Evolutionary conservation across 1,140 invertebrate genomes (phyloP).

Genomic region (Arion vulgaris): DNA sequence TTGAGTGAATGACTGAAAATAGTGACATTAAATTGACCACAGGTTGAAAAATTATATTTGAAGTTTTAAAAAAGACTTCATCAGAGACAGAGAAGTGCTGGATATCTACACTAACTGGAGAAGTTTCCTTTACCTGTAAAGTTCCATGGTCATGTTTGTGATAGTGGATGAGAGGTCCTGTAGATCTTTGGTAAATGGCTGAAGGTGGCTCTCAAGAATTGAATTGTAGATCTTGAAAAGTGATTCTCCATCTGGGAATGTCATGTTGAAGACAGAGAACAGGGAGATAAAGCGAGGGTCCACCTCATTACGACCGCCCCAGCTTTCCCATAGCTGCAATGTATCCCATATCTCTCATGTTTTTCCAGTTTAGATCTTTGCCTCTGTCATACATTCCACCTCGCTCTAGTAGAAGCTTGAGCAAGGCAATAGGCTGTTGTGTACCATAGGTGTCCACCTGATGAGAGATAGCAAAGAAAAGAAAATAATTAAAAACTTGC

Average conservation of each 20-base stretch:
- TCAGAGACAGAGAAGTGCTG: too few species aligned
- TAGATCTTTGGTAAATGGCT: slow-evolving; percentile 80
- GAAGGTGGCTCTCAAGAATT: slow-evolving; percentile 84
- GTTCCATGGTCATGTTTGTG: slow-evolving; percentile 83
- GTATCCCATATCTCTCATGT: slow-evolving; percentile 83
- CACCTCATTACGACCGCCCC: slow-evolving; percentile 90
- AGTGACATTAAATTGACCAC: too few species aligned
- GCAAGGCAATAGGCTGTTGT: slow-evolving; percentile 90
- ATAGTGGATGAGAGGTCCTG: slow-evolving; percentile 78
- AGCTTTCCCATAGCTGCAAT: slow-evolving; percentile 78
- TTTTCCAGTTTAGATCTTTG: slow-evolving; percentile 92
- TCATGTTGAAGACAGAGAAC: slow-evolving; percentile 89
- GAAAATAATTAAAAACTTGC: not conserved
- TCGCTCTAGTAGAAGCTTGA: slow-evolving; percentile 88
- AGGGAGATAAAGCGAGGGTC: slow-evolving; percentile 91
- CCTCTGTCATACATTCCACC: slow-evolving; percentile 89
- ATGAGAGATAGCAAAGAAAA: slow-evolving; percentile 30
- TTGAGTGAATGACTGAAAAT: too few species aligned
- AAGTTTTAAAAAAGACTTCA: too few species aligned
- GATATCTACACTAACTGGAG: too few species aligned
- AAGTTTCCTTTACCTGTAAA: slow-evolving; percentile 80
- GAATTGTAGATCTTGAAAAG: slow-evolving; percentile 78
- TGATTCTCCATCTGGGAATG: slow-evolving; percentile 81
- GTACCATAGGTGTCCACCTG: slow-evolving; percentile 87
- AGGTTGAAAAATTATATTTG: too few species aligned